These are phyloP conservation scores for Drosophila leonis DNA, from an alignment of 2,888 invertebrate genomes.

Conservation along the genomic window DNA sequence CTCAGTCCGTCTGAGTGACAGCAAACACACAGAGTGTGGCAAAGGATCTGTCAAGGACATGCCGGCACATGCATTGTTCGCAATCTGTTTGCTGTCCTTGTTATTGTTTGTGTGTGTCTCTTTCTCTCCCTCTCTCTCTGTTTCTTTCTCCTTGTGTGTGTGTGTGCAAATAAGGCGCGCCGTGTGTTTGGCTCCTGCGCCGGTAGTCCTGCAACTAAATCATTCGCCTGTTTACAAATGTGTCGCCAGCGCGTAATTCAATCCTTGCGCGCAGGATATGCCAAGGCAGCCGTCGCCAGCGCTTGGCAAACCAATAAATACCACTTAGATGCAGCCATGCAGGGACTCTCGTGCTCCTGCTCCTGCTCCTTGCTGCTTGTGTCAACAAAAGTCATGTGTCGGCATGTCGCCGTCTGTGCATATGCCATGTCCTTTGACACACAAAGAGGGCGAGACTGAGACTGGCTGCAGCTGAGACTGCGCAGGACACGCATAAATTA, in stretches of 20 bases:
- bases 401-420: conserved; percentile 71
- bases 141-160: background rate
- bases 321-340: conserved; percentile 66
- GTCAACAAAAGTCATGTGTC: conserved; percentile 82
- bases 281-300: conserved; percentile 69
- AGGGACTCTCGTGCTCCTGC: too few relatives aligned
- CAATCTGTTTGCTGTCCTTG: conserved; percentile 47
- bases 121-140: background rate
- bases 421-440: conserved; percentile 75
- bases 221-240: conserved; percentile 77
- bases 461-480: conserved; percentile 69
- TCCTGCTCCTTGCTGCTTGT: conserved; percentile 38
- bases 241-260: conserved; percentile 78
- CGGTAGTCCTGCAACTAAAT: conserved; percentile 70
- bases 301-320: conserved; percentile 79
- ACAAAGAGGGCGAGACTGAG: background rate
- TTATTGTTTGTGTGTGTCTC: conserved; percentile 36
- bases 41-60: conserved; percentile 43
- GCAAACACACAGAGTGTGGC: conserved; percentile 68
- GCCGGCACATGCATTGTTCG: conserved; percentile 9
- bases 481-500: conserved; percentile 76
- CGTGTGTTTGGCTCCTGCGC: conserved; percentile 62
- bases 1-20: conserved; percentile 45
- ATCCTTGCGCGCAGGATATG: conserved; percentile 74
- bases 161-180: conserved; percentile 72